A percentile compares a stretch with the other conserved stretches of the same genome.
These are phyloP conservation scores for Meteorus colon DNA, from an alignment of 2,888 invertebrate species.

Conservation along the genomic window DNA sequence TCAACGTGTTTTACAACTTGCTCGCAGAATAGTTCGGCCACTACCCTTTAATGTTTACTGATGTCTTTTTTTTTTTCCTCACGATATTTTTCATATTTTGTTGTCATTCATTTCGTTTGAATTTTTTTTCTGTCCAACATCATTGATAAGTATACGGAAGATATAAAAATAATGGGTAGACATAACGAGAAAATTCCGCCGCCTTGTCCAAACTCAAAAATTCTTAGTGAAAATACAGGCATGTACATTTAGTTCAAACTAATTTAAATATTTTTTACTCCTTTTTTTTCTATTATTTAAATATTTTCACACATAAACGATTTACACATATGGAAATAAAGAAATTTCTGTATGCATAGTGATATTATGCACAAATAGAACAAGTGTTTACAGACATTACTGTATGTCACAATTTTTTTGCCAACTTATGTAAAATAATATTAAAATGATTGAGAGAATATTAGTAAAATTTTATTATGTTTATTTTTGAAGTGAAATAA, in stretches of 20 bases:
- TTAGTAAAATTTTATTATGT: too few relatives aligned
- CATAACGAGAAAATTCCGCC: neutral
- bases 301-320: neutral
- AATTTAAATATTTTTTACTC: neutral
- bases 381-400: too few relatives aligned
- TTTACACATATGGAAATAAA: too few relatives aligned
- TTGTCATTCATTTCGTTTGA: conserved; percentile 1
- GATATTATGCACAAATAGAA: too few relatives aligned
- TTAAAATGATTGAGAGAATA: too few relatives aligned
- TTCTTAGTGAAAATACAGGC: conserved; percentile 23
- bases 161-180: conserved; percentile 29
- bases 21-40: too few relatives aligned
- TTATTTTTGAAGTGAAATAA: too few relatives aligned
- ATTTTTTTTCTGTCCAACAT: neutral
- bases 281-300: neutral
- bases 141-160: neutral
- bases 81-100: neutral
- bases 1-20: neutral
- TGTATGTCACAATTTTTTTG: too few relatives aligned
- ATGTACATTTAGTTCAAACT: conserved; percentile 17
- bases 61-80: too few relatives aligned
- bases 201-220: neutral
- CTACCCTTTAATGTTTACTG: too few relatives aligned
- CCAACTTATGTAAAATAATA: too few relatives aligned
- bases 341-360: too few relatives aligned